Evolutionary conservation across 2,888 invertebrate species (phyloP).

Genomic region (Ommatoiulus sabulosus): DNA sequence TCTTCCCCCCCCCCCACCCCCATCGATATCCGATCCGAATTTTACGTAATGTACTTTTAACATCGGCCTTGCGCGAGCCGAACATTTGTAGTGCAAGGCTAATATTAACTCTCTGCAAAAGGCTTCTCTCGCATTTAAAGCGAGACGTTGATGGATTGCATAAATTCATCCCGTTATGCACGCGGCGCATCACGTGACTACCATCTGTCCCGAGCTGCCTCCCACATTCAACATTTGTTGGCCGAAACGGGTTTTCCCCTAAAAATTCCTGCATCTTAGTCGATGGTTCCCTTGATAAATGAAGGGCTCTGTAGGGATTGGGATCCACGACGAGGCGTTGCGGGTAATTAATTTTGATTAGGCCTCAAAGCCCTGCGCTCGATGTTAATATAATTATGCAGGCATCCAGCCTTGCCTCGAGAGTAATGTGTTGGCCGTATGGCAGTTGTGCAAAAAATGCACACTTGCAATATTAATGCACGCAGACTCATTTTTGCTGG

Average conservation of each 20-base stretch:
- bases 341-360: conserved; percentile 1
- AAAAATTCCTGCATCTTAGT: not conserved
- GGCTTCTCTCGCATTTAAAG: not conserved
- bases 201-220: not conserved
- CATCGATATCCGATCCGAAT: not conserved
- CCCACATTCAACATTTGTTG: not conserved
- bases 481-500: not conserved
- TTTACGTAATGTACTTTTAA: not conserved
- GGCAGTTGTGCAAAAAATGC: not conserved
- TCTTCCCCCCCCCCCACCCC: not conserved
- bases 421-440: not conserved
- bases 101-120: not conserved
- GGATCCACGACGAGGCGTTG: not conserved
- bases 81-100: not conserved
- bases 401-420: not conserved
- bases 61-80: not conserved
- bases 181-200: too few relatives aligned
- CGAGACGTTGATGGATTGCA: not conserved
- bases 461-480: not conserved
- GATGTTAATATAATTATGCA: not conserved
- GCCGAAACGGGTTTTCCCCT: not conserved
- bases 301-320: not conserved
- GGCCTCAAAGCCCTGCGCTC: not conserved
- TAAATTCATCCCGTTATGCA: not conserved
- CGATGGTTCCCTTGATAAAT: not conserved